Evolutionary conservation across 2,888 invertebrate genomes (phyloP).

Genomic region (Lacanobia oleracea): DNA sequence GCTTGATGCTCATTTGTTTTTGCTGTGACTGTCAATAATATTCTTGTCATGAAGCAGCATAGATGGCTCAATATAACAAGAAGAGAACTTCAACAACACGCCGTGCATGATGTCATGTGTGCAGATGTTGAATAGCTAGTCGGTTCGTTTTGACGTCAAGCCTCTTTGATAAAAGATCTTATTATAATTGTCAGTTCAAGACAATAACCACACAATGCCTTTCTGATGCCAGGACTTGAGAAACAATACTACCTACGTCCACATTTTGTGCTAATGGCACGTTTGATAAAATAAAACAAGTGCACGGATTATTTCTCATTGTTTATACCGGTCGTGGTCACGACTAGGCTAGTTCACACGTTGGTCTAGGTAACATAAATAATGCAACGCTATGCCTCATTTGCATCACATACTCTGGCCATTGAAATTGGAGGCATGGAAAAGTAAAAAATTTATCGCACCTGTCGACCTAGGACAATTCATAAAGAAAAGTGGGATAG

Average conservation of each 20-base stretch:
- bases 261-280: conserved; percentile 45
- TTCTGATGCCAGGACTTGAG: conserved; percentile 6
- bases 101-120: not conserved
- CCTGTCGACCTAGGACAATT: conserved; percentile 45
- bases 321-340: conserved; percentile 57
- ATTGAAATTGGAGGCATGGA: conserved; percentile 49
- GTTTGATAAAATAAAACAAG: conserved; percentile 57
- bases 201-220: conserved; percentile 35
- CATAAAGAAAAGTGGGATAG: conserved; percentile 33
- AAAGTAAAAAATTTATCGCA: conserved; percentile 53
- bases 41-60: not conserved
- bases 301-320: conserved; percentile 41
- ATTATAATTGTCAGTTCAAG: conserved; percentile 31
- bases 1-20: no score
- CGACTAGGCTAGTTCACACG: conserved; percentile 66
- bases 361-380: conserved; percentile 52
- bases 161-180: conserved; percentile 20
- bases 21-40: not conserved
- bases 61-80: not conserved
- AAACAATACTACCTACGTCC: conserved; percentile 35
- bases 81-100: conserved; percentile 1
- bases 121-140: conserved; percentile 8
- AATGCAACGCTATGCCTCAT: conserved; percentile 55
- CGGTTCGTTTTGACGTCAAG: conserved; percentile 3
- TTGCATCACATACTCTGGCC: conserved; percentile 46